Percentiles rank a stretch among this genome's conserved stretches.
phyloP scores from a whole-genome alignment of 2,888 invertebrate species.

The Tipula lateralis region DNA sequence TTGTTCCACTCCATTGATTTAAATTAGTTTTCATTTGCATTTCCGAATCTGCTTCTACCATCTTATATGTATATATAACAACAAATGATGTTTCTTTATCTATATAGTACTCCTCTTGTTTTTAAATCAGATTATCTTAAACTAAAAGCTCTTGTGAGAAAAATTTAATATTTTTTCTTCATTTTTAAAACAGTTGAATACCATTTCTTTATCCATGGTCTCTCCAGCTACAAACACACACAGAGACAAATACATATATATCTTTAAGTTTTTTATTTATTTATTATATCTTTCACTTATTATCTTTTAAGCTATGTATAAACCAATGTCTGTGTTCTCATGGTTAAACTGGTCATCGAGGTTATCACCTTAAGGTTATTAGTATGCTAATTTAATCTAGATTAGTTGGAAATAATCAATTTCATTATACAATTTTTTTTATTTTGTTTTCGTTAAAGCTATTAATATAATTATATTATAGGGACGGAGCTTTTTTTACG shows the following conservation, averaged over 20 bases:
- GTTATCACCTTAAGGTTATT: background rate
- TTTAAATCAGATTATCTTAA: background rate
- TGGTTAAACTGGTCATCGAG: background rate
- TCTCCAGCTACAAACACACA: background rate
- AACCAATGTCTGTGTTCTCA: background rate
- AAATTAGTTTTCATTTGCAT: slow-evolving; percentile 28
- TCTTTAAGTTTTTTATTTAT: background rate
- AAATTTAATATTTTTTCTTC: background rate
- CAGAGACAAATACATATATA: background rate
- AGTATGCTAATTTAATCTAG: slow-evolving; percentile 1
- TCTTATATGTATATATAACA: background rate
- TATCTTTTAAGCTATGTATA: background rate
- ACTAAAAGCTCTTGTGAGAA: background rate
- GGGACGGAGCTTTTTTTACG: too few relatives aligned
- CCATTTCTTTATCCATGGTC: background rate
- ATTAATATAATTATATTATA: background rate
- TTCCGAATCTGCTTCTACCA: background rate
- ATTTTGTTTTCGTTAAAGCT: background rate
- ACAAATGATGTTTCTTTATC: background rate
- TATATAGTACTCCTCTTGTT: background rate
- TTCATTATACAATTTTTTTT: background rate
- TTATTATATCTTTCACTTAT: background rate
- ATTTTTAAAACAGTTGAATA: background rate
- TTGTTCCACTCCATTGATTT: slow-evolving; percentile 27
- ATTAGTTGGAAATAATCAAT: background rate